Evolutionary conservation across 2,888 invertebrate species (phyloP).

Genomic region (Caenorhabditis sp.): DNA sequence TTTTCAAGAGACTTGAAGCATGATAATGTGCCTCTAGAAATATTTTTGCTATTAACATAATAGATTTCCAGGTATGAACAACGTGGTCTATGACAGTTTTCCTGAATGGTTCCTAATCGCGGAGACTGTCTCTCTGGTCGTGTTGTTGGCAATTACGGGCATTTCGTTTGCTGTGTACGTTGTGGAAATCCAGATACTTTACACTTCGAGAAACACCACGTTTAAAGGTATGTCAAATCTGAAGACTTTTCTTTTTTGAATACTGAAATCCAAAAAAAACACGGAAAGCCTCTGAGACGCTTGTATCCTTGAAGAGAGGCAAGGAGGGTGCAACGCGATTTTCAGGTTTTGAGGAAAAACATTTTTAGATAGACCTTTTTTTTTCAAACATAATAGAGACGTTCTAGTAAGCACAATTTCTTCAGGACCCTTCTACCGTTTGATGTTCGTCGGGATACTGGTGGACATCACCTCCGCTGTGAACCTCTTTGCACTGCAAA

Average conservation of each 20-base stretch:
- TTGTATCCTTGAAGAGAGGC: too few species aligned
- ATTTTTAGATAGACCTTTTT: too few species aligned
- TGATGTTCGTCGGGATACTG: conserved; percentile 54
- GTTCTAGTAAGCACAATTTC: too few species aligned
- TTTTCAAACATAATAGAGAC: too few species aligned
- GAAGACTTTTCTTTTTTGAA: too few species aligned
- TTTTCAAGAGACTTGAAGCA: too few species aligned
- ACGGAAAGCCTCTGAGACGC: too few species aligned
- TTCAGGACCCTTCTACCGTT: conserved; percentile 55
- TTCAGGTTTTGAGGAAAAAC: too few species aligned
- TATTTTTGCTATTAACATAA: not conserved
- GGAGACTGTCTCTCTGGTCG: conserved; percentile 34
- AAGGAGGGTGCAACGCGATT: too few species aligned
- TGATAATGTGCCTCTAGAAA: too few species aligned
- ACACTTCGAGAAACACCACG: conserved; percentile 20
- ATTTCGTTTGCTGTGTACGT: conserved; percentile 35
- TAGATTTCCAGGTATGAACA: conserved; percentile 30
- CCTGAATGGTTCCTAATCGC: conserved; percentile 38
- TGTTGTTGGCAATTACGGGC: conserved; percentile 31
- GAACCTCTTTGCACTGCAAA: conserved; percentile 52
- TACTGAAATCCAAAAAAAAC: too few species aligned
- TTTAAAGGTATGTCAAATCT: conserved; percentile 44
- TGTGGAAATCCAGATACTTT: conserved; percentile 45
- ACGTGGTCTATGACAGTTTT: conserved; percentile 43
- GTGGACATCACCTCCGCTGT: conserved; percentile 48